A percentile compares a stretch with the other conserved stretches of the same genome.
phyloP scores from a whole-genome alignment of 2,888 invertebrate species.

The Drosophila lacicola region DNA sequence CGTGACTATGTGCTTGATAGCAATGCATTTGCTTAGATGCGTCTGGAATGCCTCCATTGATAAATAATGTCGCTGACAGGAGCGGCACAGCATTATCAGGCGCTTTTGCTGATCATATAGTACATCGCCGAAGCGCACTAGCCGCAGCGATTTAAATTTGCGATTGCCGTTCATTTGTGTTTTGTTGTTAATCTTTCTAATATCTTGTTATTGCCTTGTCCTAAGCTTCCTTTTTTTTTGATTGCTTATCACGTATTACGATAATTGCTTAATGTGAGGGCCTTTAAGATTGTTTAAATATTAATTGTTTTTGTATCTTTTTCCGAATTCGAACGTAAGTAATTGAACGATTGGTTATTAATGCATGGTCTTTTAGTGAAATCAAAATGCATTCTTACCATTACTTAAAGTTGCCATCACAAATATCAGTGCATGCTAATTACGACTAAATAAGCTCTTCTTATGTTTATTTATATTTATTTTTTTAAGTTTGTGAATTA shows the following conservation, averaged over 20 bases:
- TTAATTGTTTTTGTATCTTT: not conserved
- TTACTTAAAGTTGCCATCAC: not conserved
- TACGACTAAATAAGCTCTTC: not conserved
- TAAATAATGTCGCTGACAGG: constrained; percentile 68
- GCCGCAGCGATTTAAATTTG: constrained; percentile 50
- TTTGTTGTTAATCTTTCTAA: not conserved
- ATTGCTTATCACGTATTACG: not conserved
- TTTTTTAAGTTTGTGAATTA: constrained; percentile 18
- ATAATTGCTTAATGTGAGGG: not conserved
- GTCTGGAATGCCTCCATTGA: constrained; percentile 61
- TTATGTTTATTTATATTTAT: not conserved
- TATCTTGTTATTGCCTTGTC: not conserved
- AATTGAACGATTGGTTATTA: not conserved
- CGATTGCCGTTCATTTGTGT: constrained; percentile 58
- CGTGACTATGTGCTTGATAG: constrained; percentile 53
- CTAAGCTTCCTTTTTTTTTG: not conserved
- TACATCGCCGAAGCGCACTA: constrained; percentile 74
- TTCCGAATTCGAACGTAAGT: not conserved
- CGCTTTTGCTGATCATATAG: constrained; percentile 72
- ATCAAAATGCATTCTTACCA: not conserved
- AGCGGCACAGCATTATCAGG: constrained; percentile 68
- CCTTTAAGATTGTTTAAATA: constrained; percentile 5
- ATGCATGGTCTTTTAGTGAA: not conserved
- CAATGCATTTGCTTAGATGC: constrained; percentile 67
- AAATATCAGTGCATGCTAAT: not conserved